Evolutionary conservation across 2,113 vertebrate species (phyloP).

Genomic region (Geococcyx californianus): DNA sequence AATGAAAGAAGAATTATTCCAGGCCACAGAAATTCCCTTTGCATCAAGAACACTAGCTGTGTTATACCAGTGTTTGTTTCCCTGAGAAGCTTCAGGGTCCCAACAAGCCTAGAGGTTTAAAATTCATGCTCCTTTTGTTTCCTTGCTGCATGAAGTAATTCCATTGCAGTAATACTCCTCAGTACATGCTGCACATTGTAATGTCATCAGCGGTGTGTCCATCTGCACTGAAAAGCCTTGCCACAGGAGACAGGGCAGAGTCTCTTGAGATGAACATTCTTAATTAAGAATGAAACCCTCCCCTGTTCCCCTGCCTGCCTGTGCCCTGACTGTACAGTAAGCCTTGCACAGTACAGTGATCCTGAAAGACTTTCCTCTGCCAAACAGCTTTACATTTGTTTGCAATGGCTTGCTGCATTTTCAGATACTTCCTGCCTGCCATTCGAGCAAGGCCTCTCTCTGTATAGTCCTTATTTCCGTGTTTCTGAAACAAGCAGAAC

Average conservation of each 20-base stretch:
- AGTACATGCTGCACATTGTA: constrained; percentile 35
- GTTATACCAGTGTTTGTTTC: constrained; percentile 41
- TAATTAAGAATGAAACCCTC: constrained; percentile 55
- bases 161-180: constrained; percentile 50
- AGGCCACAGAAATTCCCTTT: constrained; percentile 58
- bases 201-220: constrained; percentile 60
- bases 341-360: constrained; percentile 15
- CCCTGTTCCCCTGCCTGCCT: constrained; percentile 4
- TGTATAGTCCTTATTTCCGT: neutral
- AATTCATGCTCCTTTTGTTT: constrained; percentile 55
- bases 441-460: neutral
- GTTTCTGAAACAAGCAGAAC: neutral
- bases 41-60: constrained; percentile 22
- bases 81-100: constrained; percentile 47
- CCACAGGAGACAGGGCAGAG: constrained; percentile 28
- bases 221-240: constrained; percentile 58
- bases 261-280: constrained; percentile 29
- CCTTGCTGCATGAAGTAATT: constrained; percentile 57
- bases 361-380: constrained; percentile 15
- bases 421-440: constrained; percentile 46
- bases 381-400: constrained; percentile 14
- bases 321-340: constrained; percentile 36
- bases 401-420: constrained; percentile 20
- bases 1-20: constrained; percentile 62
- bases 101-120: constrained; percentile 57